These are phyloP conservation scores for Salvelinus namaycush DNA, from an alignment of 2,113 vertebrate species.

Conservation along the genomic window DNA sequence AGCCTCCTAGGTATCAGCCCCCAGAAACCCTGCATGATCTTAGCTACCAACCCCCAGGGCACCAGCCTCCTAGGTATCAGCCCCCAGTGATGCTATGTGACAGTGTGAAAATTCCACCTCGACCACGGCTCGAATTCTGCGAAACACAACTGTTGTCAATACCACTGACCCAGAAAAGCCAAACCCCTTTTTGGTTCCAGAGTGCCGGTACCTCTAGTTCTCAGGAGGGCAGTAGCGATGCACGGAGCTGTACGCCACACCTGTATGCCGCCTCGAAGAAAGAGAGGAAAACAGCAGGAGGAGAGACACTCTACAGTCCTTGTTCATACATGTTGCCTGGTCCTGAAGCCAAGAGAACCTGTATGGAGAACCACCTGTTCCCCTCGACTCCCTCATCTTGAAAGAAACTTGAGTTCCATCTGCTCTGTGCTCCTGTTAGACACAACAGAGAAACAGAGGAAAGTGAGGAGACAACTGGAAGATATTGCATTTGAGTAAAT, in stretches of 20 bases:
- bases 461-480: background rate
- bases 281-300: background rate
- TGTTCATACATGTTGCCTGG: background rate
- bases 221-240: too few species aligned
- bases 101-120: too few species aligned
- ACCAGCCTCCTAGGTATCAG: constrained; percentile 77
- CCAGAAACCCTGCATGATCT: constrained; percentile 47
- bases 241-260: background rate
- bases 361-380: constrained; percentile 29
- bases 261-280: background rate
- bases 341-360: constrained; percentile 48
- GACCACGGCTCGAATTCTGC: too few species aligned
- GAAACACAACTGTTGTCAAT: too few species aligned
- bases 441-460: too few species aligned
- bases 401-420: background rate
- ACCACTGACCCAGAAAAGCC: too few species aligned
- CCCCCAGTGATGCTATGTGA: constrained; percentile 58
- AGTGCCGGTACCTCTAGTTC: too few species aligned
- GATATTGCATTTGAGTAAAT: background rate
- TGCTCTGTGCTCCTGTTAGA: too few species aligned
- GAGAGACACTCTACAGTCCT: constrained; percentile 1
- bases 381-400: background rate
- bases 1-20: constrained; percentile 80
- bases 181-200: too few species aligned
- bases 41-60: background rate